These are phyloP conservation scores for Aptenodytes forsteri DNA, from an alignment of 2,113 vertebrate species.

Conservation along the genomic window DNA sequence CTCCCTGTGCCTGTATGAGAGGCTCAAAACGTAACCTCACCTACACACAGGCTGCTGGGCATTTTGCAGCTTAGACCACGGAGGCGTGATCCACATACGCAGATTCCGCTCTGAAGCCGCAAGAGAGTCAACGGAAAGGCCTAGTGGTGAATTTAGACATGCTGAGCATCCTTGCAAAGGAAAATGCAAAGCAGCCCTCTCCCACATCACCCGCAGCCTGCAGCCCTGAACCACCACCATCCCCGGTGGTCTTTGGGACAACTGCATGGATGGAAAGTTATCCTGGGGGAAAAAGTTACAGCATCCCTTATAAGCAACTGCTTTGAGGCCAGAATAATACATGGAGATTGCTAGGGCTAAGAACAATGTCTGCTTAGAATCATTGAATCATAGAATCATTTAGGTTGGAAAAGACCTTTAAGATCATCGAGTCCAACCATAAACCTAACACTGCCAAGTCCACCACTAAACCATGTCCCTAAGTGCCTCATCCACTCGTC, in stretches of 20 bases:
- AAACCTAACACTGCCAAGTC: not conserved
- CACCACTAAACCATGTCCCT: not conserved
- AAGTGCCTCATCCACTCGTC: rapidly evolving
- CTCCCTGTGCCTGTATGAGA: not conserved
- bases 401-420: not conserved
- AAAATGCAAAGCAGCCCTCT: not conserved
- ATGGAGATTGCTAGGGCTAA: too few relatives aligned
- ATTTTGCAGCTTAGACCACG: rapidly evolving
- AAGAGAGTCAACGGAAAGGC: not conserved
- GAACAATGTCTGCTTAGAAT: not conserved
- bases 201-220: rapidly evolving
- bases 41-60: not conserved
- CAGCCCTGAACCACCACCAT: not conserved
- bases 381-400: rapidly evolving
- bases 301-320: rapidly evolving
- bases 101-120: rapidly evolving
- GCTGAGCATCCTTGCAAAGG: not conserved
- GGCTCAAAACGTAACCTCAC: rapidly evolving
- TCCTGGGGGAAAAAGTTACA: too few relatives aligned
- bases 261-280: not conserved
- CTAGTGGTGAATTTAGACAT: rapidly evolving
- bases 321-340: not conserved
- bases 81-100: rapidly evolving
- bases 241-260: rapidly evolving
- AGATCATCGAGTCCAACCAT: not conserved